Conservation (phyloP, 2,888 invertebrate species). For the Brenthis daphne region DNA sequence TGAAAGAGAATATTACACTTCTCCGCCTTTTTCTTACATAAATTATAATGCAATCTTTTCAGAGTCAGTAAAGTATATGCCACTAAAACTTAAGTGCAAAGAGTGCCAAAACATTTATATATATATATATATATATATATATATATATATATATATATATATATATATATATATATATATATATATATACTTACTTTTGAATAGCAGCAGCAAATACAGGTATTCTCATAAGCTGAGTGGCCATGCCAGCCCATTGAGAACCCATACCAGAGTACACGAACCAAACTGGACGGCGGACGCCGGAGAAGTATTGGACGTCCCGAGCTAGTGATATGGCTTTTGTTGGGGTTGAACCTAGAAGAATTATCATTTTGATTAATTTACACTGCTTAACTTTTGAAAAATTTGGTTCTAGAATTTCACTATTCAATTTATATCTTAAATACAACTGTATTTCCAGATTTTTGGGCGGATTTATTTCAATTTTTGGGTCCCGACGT, state of each 20-base stretch:
- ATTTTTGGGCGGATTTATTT: too few species aligned
- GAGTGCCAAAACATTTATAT: background rate
- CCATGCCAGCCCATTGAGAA: slow-evolving; percentile 94
- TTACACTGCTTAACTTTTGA: background rate
- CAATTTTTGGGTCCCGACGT: too few species aligned
- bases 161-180: background rate
- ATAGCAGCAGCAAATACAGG: slow-evolving; percentile 89
- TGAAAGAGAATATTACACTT: too few species aligned
- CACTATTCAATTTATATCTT: too few species aligned
- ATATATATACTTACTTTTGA: slow-evolving; percentile 65
- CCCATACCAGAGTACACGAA: slow-evolving; percentile 97
- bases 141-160: too few species aligned
- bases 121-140: too few species aligned
- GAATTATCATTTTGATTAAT: background rate
- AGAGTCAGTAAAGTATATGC: too few species aligned
- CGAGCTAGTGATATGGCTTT: slow-evolving; percentile 66
- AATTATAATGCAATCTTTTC: too few species aligned
- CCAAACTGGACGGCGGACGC: slow-evolving; percentile 88
- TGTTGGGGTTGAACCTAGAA: slow-evolving; percentile 62
- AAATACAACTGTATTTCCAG: too few species aligned
- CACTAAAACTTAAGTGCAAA: background rate
- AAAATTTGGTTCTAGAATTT: background rate
- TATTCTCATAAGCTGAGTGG: slow-evolving; percentile 86
- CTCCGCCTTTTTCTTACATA: too few species aligned
- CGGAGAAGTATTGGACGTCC: slow-evolving; percentile 83